Conservation (phyloP, 2,113 vertebrate genomes). For the Myotis davidii region DNA sequence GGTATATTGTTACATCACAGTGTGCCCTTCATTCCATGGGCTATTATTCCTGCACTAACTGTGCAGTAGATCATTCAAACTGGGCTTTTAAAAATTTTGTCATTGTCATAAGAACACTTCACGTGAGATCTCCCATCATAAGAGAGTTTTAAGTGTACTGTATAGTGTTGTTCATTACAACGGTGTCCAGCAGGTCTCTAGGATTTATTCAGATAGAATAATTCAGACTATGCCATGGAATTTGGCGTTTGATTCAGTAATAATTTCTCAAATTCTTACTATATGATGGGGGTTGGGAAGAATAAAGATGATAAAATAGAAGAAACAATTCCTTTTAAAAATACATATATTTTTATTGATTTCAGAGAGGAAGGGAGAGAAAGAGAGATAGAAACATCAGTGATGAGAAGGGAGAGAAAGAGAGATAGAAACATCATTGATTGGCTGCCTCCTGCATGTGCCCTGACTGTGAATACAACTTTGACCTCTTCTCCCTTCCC, state of each 20-base stretch:
- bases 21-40: neutral
- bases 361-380: too few species aligned
- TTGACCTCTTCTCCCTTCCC: too few species aligned
- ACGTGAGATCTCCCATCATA: too few species aligned
- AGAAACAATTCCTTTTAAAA: neutral
- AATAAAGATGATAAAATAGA: neutral
- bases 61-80: neutral
- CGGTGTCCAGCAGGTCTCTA: neutral
- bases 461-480: too few species aligned
- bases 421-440: too few species aligned
- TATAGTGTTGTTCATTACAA: accelerated
- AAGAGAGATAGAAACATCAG: too few species aligned
- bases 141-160: too few species aligned
- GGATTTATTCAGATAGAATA: neutral
- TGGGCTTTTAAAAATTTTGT: neutral
- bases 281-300: too few species aligned
- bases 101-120: neutral
- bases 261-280: neutral
- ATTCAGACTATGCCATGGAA: neutral
- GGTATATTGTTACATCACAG: too few species aligned
- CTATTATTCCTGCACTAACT: neutral
- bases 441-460: too few species aligned
- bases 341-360: too few species aligned
- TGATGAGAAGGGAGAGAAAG: too few species aligned
- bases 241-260: neutral